Base-by-base conservation (phyloP, 2,888 invertebrate genomes). In the Eledona agricola region DNA sequence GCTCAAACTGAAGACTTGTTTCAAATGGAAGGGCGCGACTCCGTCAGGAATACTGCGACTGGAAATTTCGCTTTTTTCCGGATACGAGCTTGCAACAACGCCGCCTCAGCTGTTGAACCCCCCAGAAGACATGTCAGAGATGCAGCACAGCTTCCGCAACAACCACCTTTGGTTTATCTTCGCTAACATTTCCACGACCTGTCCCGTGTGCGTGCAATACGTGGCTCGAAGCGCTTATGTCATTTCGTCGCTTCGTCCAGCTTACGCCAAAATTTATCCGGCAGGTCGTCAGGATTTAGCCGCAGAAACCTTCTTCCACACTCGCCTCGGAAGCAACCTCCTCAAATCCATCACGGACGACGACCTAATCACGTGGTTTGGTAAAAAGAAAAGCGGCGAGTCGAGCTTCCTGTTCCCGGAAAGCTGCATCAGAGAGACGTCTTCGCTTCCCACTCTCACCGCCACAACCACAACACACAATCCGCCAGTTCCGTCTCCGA, bases 341-440 rank as follows among this genome's bases (percentile, higher is more conserved):
- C 74, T 85, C 0, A 77, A 80, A 62, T 83, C 82, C 3, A 83
- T 85, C 16, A 83, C 83, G 6, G 84, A 84, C 43, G 85, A 85
- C 60, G 85, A 85, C 64, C 78, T 84, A 10, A 83, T 85, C 16
- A 85, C 85, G 1, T 85, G 85, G 85, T 85, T 85, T 62, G 84
- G 84, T 23, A 81, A 80, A 73, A 82, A 82, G 50, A 80, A 79
- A 65, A 35, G 23, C 15, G 22, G 20, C 16, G 10, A 38, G 12
- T 45, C 38, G n/a, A 13, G 22, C 20, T 51, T 63, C 17, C 46
- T 57, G 2, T 19, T 46, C 1, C 53, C 60, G 1, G 31, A 25
- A 23, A 57, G 46, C 25, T 65, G 63, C 32, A 35, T 53, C 25
- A 11, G 23, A 29, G 32, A 37, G 13, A 26, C 20, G 16, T 1